A percentile compares a stretch with the other conserved stretches of the same genome.
Evolutionary conservation across 1,140 invertebrate genomes (phyloP).

Genomic region (Centruroides sculpturatus): DNA sequence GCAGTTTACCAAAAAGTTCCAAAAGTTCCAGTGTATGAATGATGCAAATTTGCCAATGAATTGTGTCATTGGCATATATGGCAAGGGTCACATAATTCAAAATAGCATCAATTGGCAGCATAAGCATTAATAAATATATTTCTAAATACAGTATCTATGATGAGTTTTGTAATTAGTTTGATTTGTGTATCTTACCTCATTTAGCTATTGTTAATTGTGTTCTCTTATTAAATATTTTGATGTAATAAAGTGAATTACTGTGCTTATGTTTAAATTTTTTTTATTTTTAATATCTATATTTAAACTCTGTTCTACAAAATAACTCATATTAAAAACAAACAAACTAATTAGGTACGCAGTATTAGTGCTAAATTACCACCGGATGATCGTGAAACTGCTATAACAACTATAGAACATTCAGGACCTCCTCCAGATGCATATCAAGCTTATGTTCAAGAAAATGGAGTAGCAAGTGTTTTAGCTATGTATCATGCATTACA

Average conservation of each 20-base stretch:
- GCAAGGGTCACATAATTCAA: too few species aligned
- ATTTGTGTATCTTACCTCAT: too few species aligned
- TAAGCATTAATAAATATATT: too few species aligned
- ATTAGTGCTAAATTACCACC: conserved; percentile 73
- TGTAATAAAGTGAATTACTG: too few species aligned
- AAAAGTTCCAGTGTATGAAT: too few species aligned
- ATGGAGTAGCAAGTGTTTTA: conserved; percentile 74
- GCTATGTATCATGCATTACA: conserved; percentile 93
- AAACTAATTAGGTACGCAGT: conserved; percentile 42
- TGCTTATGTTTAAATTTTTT: too few species aligned
- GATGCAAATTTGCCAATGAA: too few species aligned
- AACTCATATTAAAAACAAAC: background rate
- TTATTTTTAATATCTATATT: background rate
- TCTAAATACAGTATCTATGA: too few species aligned
- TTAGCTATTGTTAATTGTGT: background rate
- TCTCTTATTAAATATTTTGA: background rate
- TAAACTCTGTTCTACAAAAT: background rate
- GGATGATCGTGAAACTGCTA: conserved; percentile 83
- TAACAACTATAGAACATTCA: conserved; percentile 86
- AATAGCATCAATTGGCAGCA: too few species aligned
- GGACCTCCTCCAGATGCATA: conserved; percentile 83
- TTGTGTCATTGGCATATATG: too few species aligned
- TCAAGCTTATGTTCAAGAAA: conserved; percentile 71
- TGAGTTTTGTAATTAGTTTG: too few species aligned
- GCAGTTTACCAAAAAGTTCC: too few species aligned